Base-by-base conservation (phyloP, 1,140 invertebrate species). In the Branchinecta lindahli region DNA sequence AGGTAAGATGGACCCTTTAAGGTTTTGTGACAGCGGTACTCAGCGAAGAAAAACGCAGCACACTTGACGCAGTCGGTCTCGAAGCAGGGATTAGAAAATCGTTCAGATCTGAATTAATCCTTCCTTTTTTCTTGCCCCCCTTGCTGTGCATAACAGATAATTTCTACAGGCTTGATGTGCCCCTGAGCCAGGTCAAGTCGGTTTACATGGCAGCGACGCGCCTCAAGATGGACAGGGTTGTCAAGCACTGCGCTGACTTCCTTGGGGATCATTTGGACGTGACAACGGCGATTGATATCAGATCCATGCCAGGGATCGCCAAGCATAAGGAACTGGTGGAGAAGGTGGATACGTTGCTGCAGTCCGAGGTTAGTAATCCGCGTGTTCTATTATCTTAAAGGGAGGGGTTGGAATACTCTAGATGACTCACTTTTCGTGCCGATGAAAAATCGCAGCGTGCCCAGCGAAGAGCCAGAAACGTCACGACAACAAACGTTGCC, bases 151-250 rank as follows among this genome's bases (percentile, higher is more conserved):
- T 20, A 65, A 65, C 61, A 65, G 61, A 33, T 33, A 33, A 33
- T 33, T 74, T 68, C 71, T 81, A 68, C 75, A 85, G 84, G 72
- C 77, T 87, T 72, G 80, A 85, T 74, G 80, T 87, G 70, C 78
- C 79, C 46, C 76, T 77, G 6, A 75, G 79, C 61, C 79, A 86
- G 75, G 87, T 90, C 18, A 86, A 86, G 75, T 82, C 84, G 20
- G 83, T 92, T 66, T 92, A 89, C 79, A 80, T 85, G 73, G 85
- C 88, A 44, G 88, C 90, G 8, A 84, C 81, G 72, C 82, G 84
- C 68, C 80, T 92, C 74, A 87, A 87, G 75, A 87, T 93, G 82
- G 84, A 87, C 66, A 78, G 83, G 44, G 86, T 88, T 46, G 84
- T 86, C 45, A 79, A 83, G 61, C 83, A 86, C 74, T 92, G 91